Percentiles rank a stretch among this genome's conserved stretches.
Evolutionary conservation across 2,888 invertebrate species (phyloP).

Genomic region (Athalia circularis): DNA sequence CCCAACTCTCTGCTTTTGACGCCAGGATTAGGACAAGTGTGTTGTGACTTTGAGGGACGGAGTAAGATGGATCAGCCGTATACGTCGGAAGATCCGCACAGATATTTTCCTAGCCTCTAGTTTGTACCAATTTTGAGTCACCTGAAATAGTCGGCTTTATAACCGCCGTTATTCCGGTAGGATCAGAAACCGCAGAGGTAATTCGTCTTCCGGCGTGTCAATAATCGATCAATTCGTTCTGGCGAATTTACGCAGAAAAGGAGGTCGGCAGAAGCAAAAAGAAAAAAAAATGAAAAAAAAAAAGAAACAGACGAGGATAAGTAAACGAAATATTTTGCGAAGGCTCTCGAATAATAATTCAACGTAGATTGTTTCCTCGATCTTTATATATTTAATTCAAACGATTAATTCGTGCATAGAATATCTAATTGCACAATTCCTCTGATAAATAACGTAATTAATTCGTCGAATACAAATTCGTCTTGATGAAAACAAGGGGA

Average conservation of each 20-base stretch:
- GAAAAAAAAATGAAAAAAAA: not conserved
- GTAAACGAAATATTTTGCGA: too few relatives aligned
- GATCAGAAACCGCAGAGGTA: not conserved
- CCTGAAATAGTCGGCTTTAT: too few relatives aligned
- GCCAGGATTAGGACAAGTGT: slow-evolving; percentile 37
- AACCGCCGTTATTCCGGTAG: not conserved
- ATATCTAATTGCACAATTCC: too few relatives aligned
- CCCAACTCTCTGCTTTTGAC: not conserved
- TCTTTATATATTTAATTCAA: too few relatives aligned
- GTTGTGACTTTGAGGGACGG: slow-evolving; percentile 35
- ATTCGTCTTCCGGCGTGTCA: not conserved
- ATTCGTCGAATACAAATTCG: not conserved
- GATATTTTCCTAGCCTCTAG: slow-evolving; percentile 23
- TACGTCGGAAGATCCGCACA: not conserved
- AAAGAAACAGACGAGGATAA: not conserved
- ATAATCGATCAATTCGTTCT: slow-evolving; percentile 14
- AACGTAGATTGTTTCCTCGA: too few relatives aligned
- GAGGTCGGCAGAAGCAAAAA: not conserved
- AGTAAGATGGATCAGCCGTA: slow-evolving; percentile 40
- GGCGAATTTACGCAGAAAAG: not conserved
- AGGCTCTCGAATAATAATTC: too few relatives aligned
- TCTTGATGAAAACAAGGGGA: not conserved
- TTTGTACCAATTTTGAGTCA: slow-evolving; percentile 39
- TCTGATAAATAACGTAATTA: not conserved
- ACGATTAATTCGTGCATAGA: too few relatives aligned